Evolutionary conservation across 30 jellyfish, hydroid and myxozoan genomes (phyloP).

Genomic region (Cassiopea andromeda): DNA sequence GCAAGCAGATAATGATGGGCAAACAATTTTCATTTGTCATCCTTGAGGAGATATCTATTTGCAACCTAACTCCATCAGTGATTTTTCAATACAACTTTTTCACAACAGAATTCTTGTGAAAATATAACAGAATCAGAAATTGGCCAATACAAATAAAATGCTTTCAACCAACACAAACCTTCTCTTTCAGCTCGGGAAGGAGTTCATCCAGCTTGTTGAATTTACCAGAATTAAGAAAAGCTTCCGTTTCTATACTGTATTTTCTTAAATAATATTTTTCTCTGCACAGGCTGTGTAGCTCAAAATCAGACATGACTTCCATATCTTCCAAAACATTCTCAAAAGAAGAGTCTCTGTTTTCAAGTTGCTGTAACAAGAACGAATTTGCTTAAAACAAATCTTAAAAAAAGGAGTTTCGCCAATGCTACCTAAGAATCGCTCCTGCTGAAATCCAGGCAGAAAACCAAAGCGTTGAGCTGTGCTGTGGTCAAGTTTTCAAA

Average conservation of each 20-base stretch:
- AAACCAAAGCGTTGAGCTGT: no score
- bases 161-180: not conserved
- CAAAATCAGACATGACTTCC: conserved; percentile 89
- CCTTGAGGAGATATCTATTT: no score
- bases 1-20: no score
- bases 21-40: no score
- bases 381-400: not conserved
- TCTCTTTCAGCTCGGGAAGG: conserved; percentile 53
- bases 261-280: conserved; percentile 53
- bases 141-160: not conserved
- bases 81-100: no score
- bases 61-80: no score
- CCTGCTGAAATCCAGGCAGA: no score
- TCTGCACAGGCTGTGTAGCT: conserved; percentile 78
- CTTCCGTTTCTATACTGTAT: conserved; percentile 67
- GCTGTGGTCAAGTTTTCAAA: no score
- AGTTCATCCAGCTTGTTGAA: conserved; percentile 69
- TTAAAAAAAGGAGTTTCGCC: no score
- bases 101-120: no score
- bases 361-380: conserved; percentile 43
- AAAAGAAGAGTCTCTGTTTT: conserved; percentile 51
- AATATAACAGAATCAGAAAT: no score
- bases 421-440: no score
- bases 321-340: conserved; percentile 78
- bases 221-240: conserved; percentile 69